phyloP scores from a whole-genome alignment of 2,888 invertebrate species.

The Operophtera brumata region DNA sequence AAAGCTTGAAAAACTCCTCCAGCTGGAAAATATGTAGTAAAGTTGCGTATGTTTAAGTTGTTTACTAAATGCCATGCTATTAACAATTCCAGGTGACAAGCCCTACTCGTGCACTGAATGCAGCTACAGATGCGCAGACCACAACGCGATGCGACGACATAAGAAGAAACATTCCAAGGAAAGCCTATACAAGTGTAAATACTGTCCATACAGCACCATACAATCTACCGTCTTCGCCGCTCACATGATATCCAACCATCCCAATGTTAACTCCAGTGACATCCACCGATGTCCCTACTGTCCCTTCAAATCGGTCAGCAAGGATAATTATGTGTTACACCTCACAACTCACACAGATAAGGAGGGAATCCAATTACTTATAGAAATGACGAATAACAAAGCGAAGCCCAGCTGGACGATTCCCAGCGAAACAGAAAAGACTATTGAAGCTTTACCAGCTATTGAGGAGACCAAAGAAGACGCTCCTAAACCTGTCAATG shows the following conservation, averaged over 20 bases:
- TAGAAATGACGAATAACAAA: slow-evolving; percentile 61
- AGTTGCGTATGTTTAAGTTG: no score
- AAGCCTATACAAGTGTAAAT: slow-evolving; percentile 88
- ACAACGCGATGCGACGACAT: slow-evolving; percentile 90
- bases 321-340: slow-evolving; percentile 81
- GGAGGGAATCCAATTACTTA: slow-evolving; percentile 61
- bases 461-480: slow-evolving; percentile 49
- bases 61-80: no score
- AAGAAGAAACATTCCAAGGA: slow-evolving; percentile 88
- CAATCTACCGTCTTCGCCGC: slow-evolving; percentile 89
- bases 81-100: slow-evolving; percentile 81
- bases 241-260: slow-evolving; percentile 90
- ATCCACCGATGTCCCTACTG: slow-evolving; percentile 83
- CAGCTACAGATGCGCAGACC: slow-evolving; percentile 86
- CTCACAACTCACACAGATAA: slow-evolving; percentile 76
- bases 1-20: no score
- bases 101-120: slow-evolving; percentile 89
- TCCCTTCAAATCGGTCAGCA: slow-evolving; percentile 83
- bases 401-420: slow-evolving; percentile 70
- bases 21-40: no score
- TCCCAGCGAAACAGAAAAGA: slow-evolving; percentile 58
- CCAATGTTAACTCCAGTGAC: slow-evolving; percentile 82
- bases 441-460: slow-evolving; percentile 34
- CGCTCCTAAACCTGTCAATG: slow-evolving; percentile 51
- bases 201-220: slow-evolving; percentile 89